Evolutionary conservation across 2,888 invertebrate genomes (phyloP).

Genomic region (Heterodera filipjevi): DNA sequence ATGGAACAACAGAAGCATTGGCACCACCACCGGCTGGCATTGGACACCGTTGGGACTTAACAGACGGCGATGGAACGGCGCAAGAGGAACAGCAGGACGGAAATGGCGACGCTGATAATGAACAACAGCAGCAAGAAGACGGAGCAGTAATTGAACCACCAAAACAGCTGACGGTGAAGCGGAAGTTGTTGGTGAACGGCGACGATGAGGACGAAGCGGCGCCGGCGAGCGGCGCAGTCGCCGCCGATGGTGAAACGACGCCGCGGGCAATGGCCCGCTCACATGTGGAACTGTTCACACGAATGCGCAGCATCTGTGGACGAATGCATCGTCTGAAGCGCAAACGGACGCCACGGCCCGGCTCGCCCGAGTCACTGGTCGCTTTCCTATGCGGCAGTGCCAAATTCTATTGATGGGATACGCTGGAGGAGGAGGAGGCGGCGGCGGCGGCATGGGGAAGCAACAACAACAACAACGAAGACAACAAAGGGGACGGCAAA

Average conservation of each 20-base stretch:
- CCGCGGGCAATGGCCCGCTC: neutral
- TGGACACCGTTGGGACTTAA: no score
- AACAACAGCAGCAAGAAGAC: neutral
- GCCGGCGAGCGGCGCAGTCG: neutral
- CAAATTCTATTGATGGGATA: constrained; percentile 12
- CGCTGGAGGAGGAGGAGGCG: no score
- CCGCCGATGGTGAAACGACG: neutral
- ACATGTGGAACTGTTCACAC: constrained; percentile 19
- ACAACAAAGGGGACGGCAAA: neutral
- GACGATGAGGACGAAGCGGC: neutral
- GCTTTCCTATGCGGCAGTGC: constrained; percentile 24
- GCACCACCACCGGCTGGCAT: neutral
- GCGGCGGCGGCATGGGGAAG: no score
- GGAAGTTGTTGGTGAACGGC: neutral
- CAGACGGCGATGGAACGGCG: neutral
- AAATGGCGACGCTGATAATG: neutral
- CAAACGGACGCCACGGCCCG: constrained; percentile 22
- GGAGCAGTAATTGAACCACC: neutral
- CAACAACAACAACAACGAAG: neutral
- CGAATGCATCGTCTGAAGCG: constrained; percentile 27
- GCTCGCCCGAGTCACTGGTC: constrained; percentile 25
- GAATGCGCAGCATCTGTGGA: constrained; percentile 24
- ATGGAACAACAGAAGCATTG: neutral
- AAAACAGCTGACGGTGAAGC: neutral
- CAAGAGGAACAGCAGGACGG: neutral